Evolutionary conservation across 1,140 invertebrate genomes (phyloP), one percentile per base, ranked within the genome.

Genomic region (Macrobrachium nipponense): DNA sequence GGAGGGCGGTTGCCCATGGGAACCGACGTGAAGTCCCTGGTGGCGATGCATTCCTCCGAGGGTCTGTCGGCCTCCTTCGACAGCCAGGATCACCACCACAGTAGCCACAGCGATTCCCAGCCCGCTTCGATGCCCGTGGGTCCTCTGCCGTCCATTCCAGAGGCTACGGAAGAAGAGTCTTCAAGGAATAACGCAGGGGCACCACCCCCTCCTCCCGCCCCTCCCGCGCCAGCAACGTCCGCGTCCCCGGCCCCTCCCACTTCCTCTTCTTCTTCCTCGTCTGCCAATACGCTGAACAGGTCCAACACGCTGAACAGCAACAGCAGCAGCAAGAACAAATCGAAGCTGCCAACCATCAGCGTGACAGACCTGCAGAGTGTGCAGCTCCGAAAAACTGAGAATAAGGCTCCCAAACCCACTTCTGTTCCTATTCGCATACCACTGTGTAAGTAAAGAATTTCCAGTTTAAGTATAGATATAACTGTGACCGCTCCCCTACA

Each of bases 341-440:
- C 80, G 20, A 66, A 59, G 0, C 91, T 97, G 5, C 95, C 95
- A 0, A 94, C 95, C 11, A 96, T 97, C 90, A 97, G 95, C 89
- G 95, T 95, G 86, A 95, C 96, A 76, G 96, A 97, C 90, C 92
- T 97, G 36, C 95, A 95, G 86, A 96, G 95, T 80, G 96, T 97
- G 0, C 94, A 95, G 89, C 92, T 97, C 51, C 93, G 95, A 77
- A 93, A 94, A 87, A 96, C 95, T 14, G 94, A 95, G 87, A 90
- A 90, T 5, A 94, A 95, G 91, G 93, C 94, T 18, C 18, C 60
- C 79, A 93, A 96, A 91, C 96, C 95, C 0, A 93, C 96, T 90
- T 96, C 95, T 44, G 95, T 95, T 23, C 95, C 95, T 59, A 81
- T 89, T 27, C 79, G 77, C 36, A 20, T 87, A 5, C 85, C 76